Base-by-base conservation (phyloP, 1,140 invertebrate species). In the Acyrthosiphon pisum region DNA sequence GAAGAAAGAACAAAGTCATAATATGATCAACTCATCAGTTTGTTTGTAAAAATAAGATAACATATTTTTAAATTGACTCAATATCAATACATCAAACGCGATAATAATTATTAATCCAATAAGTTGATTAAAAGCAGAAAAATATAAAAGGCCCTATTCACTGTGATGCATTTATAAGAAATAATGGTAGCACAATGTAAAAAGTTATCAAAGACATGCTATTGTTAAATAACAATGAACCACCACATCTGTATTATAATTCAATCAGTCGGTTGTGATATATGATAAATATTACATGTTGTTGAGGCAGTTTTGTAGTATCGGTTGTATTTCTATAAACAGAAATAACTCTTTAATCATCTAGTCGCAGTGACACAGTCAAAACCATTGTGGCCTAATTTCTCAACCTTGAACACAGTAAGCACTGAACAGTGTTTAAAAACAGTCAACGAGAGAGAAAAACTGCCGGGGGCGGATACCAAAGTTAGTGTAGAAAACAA, bases 321-420 rank as follows among this genome's bases (percentile, higher is more conserved):
- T 41, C 26, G 20, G 3, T 9, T 3, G 22, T 84, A 44, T 44
- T 26, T 86, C 44, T 30, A 86, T 86, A 86, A 46, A 46, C 84
- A 86, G 23, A 86, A 86, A 86, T 44, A 84, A 84, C 83, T 84
- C 9, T 84, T 84, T 41, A 76, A 76, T 84, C 41, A 26, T 44
- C 22, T 11, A 84, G 22, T 44, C 0, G 37, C 9, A 84, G 83
- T 68, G 60, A 68, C 23, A 86, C 41, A 86, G 41, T 18, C 23
- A 86, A 86, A n/a, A 86, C 84, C 22, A 86, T 86, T 30, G 41
- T 86, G 83, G 60, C 60, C 60, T 76, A 76, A n/a, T 76, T 41
- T 26, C 9, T 84, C 9, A 44, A 86, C 84, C 84, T 86, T 86
- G 84, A 86, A 86, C 84, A 86, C 41, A 14, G 4, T 18, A 86